phyloP scores from a whole-genome alignment of 2,797 vertebrate species.

The Hapalemur alaotrensis region DNA sequence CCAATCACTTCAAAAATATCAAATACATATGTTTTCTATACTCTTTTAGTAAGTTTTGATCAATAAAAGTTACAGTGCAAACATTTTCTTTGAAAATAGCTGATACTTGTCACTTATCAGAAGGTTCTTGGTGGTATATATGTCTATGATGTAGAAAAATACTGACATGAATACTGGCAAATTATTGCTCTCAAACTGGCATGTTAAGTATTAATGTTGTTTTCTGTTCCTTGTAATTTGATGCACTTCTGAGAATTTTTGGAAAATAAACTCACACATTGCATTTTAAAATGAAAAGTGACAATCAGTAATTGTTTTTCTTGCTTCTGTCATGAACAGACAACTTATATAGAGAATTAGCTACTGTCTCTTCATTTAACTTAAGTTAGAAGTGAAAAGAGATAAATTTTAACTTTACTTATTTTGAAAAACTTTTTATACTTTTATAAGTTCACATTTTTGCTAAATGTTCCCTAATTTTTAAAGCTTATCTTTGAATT shows the following conservation, averaged over 20 bases:
- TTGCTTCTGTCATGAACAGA: not conserved
- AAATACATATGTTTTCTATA: not conserved
- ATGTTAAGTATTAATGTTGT: slow-evolving; percentile 7
- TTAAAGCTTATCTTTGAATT: not conserved
- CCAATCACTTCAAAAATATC: not conserved
- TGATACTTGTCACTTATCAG: slow-evolving; percentile 4
- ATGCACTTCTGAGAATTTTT: slow-evolving; percentile 51
- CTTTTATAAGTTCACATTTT: not conserved
- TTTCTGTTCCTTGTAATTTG: slow-evolving; percentile 34
- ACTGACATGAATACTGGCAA: not conserved
- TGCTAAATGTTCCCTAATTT: not conserved
- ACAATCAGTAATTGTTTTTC: slow-evolving; percentile 41
- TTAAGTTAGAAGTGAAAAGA: not conserved
- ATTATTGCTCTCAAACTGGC: slow-evolving; percentile 28
- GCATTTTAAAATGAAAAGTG: slow-evolving; percentile 59
- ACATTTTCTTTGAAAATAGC: slow-evolving; percentile 33
- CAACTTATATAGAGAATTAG: not conserved
- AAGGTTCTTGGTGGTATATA: not conserved
- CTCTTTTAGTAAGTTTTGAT: not conserved
- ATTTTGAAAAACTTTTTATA: slow-evolving; percentile 20
- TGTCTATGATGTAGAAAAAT: slow-evolving; percentile 20
- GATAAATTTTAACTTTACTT: not conserved
- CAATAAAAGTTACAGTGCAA: not conserved
- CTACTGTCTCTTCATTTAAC: not conserved
- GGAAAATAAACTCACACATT: slow-evolving; percentile 47